Conservation (phyloP, 1,140 invertebrate genomes). For the Venturia canescens region DNA sequence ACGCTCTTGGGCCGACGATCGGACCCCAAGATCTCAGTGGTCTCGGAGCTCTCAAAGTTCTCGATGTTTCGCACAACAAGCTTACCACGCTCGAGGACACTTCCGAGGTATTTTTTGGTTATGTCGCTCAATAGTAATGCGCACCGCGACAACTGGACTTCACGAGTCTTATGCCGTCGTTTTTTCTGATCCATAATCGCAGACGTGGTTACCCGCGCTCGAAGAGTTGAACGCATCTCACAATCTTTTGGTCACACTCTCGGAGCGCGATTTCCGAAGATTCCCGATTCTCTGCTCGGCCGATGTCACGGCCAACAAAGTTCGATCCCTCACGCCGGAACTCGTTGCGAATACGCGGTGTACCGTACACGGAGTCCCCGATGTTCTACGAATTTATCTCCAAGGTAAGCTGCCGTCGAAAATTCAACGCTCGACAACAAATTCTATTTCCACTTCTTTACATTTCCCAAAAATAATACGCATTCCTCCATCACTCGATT, state of each 20-base stretch:
- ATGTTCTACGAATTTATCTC: conserved; percentile 86
- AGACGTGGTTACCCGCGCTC: conserved; percentile 87
- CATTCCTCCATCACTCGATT: too few species aligned
- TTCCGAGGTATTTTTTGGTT: conserved; percentile 81
- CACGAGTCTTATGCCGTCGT: too few species aligned
- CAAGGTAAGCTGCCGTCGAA: too few species aligned
- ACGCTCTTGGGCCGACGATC: conserved; percentile 82
- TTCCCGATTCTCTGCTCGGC: conserved; percentile 86
- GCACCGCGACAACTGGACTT: too few species aligned
- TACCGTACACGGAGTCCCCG: conserved; percentile 84
- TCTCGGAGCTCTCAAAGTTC: conserved; percentile 82
- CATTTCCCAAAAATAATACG: too few species aligned
- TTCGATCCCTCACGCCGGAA: conserved; percentile 83
- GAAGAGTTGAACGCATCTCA: conserved; percentile 86
- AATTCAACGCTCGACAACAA: too few species aligned
- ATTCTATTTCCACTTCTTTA: too few species aligned
- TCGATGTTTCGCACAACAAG: conserved; percentile 87
- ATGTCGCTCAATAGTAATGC: too few species aligned
- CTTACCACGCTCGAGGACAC: conserved; percentile 86
- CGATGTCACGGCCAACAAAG: conserved; percentile 86
- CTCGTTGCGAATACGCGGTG: conserved; percentile 87
- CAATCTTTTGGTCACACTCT: conserved; percentile 82
- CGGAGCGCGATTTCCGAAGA: conserved; percentile 88
- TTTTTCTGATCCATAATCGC: conserved; percentile 66
- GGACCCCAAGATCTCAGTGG: conserved; percentile 86